Conservation (phyloP, 2,888 invertebrate genomes). For the Epinotia bilunana region DNA sequence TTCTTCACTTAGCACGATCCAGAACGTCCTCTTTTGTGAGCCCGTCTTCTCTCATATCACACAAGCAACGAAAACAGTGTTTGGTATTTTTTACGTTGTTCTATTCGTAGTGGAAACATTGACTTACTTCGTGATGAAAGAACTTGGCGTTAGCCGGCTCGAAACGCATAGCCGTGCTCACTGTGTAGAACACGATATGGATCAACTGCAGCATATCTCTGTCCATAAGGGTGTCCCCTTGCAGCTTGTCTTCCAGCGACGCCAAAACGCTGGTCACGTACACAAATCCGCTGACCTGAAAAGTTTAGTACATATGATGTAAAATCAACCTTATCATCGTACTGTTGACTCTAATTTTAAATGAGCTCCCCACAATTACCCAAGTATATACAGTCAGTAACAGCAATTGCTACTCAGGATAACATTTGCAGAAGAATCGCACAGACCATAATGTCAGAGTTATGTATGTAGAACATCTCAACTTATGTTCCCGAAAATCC, state of each 20-base stretch:
- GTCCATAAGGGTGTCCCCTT: slow-evolving; percentile 70
- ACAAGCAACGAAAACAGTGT: no score
- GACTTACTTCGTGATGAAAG: slow-evolving; percentile 95
- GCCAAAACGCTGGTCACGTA: slow-evolving; percentile 98
- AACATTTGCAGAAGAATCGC: no score
- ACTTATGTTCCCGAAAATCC: no score
- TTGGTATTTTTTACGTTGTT: no score
- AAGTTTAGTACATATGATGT: slow-evolving; percentile 19
- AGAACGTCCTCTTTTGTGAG: no score
- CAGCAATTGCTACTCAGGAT: no score
- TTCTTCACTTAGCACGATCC: no score
- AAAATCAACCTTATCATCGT: background rate
- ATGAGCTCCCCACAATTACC: no score
- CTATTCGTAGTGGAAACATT: background rate
- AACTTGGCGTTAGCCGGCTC: slow-evolving; percentile 99
- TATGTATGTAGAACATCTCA: no score
- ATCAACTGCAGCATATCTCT: slow-evolving; percentile 90
- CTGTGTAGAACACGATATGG: slow-evolving; percentile 95
- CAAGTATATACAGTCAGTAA: no score
- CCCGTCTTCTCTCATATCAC: no score
- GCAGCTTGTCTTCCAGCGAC: slow-evolving; percentile 93
- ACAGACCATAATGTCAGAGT: no score
- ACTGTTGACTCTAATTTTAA: background rate
- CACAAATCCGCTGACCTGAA: slow-evolving; percentile 95
- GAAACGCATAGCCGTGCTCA: slow-evolving; percentile 99